Conservation (phyloP, 2,113 vertebrate species). For the Tetraodon nigroviridis region DNA sequence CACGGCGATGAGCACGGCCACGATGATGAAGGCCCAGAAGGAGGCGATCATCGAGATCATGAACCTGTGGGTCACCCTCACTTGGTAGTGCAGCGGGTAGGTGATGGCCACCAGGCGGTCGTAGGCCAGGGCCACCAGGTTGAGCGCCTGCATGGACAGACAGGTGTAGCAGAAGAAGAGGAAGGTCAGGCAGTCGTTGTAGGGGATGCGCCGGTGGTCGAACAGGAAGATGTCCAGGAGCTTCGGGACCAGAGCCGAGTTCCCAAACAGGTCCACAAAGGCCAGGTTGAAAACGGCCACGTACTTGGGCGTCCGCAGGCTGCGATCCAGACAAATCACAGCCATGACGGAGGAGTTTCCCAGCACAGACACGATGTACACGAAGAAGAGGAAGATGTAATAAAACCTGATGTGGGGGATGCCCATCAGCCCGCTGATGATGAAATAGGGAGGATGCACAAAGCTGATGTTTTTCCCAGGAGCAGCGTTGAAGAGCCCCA, state of each 20-base stretch:
- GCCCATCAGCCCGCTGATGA: constrained; percentile 60
- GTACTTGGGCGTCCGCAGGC: constrained; percentile 68
- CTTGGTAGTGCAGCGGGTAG: constrained; percentile 61
- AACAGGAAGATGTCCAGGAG: constrained; percentile 67
- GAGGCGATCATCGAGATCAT: constrained; percentile 51
- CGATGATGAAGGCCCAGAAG: constrained; percentile 48
- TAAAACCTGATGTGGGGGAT: constrained; percentile 58
- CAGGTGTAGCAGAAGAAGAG: constrained; percentile 67
- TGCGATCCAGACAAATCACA: constrained; percentile 53
- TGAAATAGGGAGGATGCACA: constrained; percentile 60
- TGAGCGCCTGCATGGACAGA: constrained; percentile 65
- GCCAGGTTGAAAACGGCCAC: constrained; percentile 70
- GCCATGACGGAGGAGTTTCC: constrained; percentile 59
- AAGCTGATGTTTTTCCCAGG: constrained; percentile 52
- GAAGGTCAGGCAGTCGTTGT: constrained; percentile 56
- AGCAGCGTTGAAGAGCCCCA: constrained; percentile 44
- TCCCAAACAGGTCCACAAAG: constrained; percentile 64
- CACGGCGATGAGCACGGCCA: neutral
- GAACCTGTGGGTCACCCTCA: constrained; percentile 47
- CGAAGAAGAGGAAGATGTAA: constrained; percentile 60
- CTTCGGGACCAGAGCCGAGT: constrained; percentile 66
- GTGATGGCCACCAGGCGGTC: constrained; percentile 71
- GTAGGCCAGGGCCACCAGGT: constrained; percentile 64
- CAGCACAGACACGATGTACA: constrained; percentile 59
- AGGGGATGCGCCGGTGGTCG: constrained; percentile 49